Evolutionary conservation across 2,113 vertebrate species (phyloP), one percentile per base, ranked within the genome.

Genomic region (Speoplatyrhinus poulsoni): DNA sequence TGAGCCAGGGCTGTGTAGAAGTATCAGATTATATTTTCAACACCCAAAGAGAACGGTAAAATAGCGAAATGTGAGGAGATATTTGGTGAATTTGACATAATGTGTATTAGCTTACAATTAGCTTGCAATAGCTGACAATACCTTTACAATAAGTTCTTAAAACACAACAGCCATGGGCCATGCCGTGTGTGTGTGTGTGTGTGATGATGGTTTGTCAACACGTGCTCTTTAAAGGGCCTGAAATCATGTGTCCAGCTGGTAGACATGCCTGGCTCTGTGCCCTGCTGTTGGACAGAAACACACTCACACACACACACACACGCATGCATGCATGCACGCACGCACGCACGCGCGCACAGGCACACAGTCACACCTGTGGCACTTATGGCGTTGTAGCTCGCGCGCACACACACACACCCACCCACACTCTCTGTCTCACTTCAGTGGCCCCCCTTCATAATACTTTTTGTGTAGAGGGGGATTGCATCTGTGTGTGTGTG

Each of bases 241-340:
- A 66, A 74, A 76, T 84, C 15, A 66, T 66, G 46, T 62, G 36
- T 54, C 66, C 70, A 77, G 79, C 67, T 77, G 79, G 57, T 60
- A 55, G 47, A 41, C 65, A 62, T 56, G 69, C 16, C 56, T 47
- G 65, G 54, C 50, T n/a, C 19, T 54, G 17, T 36, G 59, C 19
- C 15, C 48, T 4, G 46, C 52, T 67, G 13, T 62, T 26, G 11
- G 11, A 53, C 72, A 61, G 68, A 73, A 52, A 69, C 56, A 69
- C 60, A 72, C 66, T 60, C 53, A 59, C 59, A 64, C 59, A 17
- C 11, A 56, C 70, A 61, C 67, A 57, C 64, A 65, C 56, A 73
- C 70, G 57, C 36, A 66, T 32, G 41, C 16, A 72, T 57, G 68
- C 61, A 69, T 26, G 26, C 59, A 64, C 54, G 32, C 11, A 56